Conservation (phyloP, 2,113 vertebrate species). For the Excalfactoria chinensis region DNA sequence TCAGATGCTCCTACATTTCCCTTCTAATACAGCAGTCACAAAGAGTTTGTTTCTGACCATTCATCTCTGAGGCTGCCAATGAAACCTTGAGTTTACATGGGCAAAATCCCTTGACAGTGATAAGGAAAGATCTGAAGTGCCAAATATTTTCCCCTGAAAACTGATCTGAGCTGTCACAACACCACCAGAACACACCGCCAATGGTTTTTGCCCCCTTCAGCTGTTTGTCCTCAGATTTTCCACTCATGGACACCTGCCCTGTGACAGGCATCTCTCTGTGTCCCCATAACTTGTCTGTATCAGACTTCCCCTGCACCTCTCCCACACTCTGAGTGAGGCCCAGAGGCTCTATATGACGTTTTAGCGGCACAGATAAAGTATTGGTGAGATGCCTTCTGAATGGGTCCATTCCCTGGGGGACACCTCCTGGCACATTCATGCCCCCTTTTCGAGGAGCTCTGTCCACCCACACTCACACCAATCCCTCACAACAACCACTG, state of each 20-base stretch:
- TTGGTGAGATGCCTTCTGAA: neutral
- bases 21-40: too few relatives aligned
- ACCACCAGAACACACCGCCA: neutral
- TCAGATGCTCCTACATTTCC: neutral
- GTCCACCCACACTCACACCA: neutral
- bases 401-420: neutral
- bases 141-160: neutral
- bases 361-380: neutral
- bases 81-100: fast-evolving
- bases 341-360: fast-evolving
- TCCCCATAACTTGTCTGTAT: neutral
- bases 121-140: neutral
- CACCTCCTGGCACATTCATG: neutral
- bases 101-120: neutral
- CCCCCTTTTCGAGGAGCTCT: neutral
- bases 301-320: neutral
- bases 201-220: neutral
- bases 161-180: neutral
- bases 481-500: neutral
- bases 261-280: neutral
- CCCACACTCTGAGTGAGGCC: fast-evolving
- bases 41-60: neutral
- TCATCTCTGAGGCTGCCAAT: neutral
- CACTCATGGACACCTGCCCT: neutral
- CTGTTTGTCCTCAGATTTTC: neutral